Evolutionary conservation across 2,888 invertebrate species (phyloP).

Genomic region (Pegoplata infirma): DNA sequence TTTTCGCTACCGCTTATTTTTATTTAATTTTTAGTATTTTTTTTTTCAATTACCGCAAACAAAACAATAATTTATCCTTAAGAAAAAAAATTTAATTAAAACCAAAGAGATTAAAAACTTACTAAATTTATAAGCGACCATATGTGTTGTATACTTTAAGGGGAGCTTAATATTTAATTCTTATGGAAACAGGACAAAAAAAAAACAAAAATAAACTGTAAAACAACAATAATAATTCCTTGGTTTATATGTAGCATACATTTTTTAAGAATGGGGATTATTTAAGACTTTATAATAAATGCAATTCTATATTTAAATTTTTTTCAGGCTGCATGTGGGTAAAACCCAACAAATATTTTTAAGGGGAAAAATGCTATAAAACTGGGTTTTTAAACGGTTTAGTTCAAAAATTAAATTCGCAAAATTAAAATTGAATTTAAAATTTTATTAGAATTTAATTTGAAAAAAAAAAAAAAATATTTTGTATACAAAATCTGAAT

Average conservation of each 20-base stretch:
- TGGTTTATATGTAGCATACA: too few relatives aligned
- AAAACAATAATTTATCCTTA: slow-evolving; percentile 45
- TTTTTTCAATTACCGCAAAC: slow-evolving; percentile 33
- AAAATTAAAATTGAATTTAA: too few relatives aligned
- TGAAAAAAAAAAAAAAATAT: too few relatives aligned
- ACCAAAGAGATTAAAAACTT: slow-evolving; percentile 51
- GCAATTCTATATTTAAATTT: background rate
- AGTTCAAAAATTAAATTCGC: too few relatives aligned
- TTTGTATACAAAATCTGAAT: too few relatives aligned
- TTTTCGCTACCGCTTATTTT: background rate
- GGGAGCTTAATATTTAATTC: slow-evolving; percentile 54
- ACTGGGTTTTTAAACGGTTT: too few relatives aligned
- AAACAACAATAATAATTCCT: slow-evolving; percentile 31
- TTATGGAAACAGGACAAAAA: slow-evolving; percentile 4
- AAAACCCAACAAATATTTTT: slow-evolving; percentile 13
- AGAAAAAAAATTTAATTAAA: slow-evolving; percentile 57
- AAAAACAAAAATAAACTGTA: slow-evolving; percentile 31
- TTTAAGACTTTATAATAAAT: slow-evolving; percentile 34
- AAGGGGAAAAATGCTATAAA: background rate
- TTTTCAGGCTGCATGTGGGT: too few relatives aligned
- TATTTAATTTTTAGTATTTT: background rate
- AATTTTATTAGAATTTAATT: too few relatives aligned
- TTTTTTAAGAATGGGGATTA: background rate
- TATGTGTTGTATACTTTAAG: slow-evolving; percentile 57
- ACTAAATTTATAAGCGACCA: slow-evolving; percentile 22